Evolutionary conservation across 2,797 vertebrate genomes (phyloP), one percentile per base, ranked within the genome.

Genomic region (Chloroceryle inda): DNA sequence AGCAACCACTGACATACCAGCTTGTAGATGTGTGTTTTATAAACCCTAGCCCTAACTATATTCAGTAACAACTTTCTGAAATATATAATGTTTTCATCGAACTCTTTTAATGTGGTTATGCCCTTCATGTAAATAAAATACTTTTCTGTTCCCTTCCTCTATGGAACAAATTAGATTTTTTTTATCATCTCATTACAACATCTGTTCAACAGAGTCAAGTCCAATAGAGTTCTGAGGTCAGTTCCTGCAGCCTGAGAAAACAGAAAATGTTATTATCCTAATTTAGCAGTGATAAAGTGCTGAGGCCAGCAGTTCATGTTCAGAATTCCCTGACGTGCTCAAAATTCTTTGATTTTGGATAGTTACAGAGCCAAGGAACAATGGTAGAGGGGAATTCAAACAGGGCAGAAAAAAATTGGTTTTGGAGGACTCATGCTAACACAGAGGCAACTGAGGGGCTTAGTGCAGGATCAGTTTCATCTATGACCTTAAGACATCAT

Each of bases 131-230:
- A 94, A 96, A 96, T 85, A 89, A 89, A 97, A 89, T 42, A 58
- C 21, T 83, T 93, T 63, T 35, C 56, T 85, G 24, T 81, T 95
- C 33, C 63, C 87, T 91, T 78, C 24, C 50, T 83, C 78, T 75
- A 21, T 10, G 33, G 56, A 91, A 89, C 50, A 89, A 89, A 92
- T 88, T 55, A 73, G 84, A 78, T 68, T 89, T 87, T 89, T 86
- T 96, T 89, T 80, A 80, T 89, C 75, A 91, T 94, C 64, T 77
- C 53, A 84, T 89, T 94, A 85, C 26, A 93, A 93, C 86, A 96
- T 85, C 92, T 96, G 95, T 88, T 96, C 76, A 91, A 42, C 62
- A 75, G 33, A 93, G 84, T 77, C 31, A 83, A 91, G 53, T 85
- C 53, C 91, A 92, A 88, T 38, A 80, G 21, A 85, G 72, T 72